These are phyloP conservation scores for Galbula dea DNA, from an alignment of 2,113 vertebrate species.

Conservation along the genomic window DNA sequence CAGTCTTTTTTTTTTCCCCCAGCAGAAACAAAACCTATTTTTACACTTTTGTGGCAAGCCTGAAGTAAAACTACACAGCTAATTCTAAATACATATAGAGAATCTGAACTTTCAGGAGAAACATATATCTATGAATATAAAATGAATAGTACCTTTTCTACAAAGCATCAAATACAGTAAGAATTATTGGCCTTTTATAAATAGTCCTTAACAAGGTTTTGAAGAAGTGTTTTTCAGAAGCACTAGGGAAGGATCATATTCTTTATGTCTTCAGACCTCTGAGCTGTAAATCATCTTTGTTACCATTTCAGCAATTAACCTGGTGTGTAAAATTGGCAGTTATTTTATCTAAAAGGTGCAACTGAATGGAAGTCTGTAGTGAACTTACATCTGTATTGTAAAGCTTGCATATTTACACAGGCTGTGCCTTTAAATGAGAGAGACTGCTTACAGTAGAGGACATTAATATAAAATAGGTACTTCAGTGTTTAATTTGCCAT, in stretches of 20 bases:
- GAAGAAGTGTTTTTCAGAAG: not conserved
- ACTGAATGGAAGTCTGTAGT: not conserved
- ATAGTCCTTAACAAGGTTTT: not conserved
- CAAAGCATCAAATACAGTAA: not conserved
- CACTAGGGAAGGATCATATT: not conserved
- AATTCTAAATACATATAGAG: not conserved
- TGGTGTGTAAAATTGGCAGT: not conserved
- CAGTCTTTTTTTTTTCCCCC: not conserved
- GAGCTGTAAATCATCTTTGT: not conserved
- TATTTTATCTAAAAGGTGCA: not conserved
- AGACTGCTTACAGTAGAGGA: not conserved
- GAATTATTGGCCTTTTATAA: not conserved
- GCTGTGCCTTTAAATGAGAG: not conserved
- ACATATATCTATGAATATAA: not conserved
- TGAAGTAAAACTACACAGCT: not conserved
- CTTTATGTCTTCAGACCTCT: not conserved
- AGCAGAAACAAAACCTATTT: not conserved
- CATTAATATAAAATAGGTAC: not conserved
- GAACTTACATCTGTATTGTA: not conserved
- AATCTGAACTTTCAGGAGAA: not conserved
- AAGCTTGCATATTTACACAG: not conserved
- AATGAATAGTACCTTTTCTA: not conserved
- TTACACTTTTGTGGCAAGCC: not conserved
- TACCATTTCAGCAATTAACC: not conserved
- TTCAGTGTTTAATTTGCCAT: not conserved